These are phyloP conservation scores for Sebastes jordani DNA, from an alignment of 2,797 vertebrate genomes.

Conservation along the genomic window DNA sequence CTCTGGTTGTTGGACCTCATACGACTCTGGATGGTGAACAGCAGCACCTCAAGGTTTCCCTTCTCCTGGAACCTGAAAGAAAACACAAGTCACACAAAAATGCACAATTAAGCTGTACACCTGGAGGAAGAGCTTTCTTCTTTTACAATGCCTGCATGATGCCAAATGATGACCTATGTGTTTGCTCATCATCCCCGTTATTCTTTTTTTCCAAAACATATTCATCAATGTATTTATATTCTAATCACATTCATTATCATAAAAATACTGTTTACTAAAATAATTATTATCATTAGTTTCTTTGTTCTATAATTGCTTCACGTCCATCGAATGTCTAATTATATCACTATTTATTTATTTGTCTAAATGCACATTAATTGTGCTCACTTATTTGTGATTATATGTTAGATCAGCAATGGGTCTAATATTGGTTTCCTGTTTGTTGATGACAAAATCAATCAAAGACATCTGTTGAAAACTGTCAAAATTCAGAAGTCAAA, in stretches of 20 bases:
- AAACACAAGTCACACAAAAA: not conserved
- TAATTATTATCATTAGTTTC: not conserved
- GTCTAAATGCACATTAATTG: not conserved
- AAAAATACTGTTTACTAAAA: no score
- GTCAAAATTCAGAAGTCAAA: not conserved
- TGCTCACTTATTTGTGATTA: not conserved
- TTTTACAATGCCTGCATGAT: not conserved
- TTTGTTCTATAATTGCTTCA: not conserved
- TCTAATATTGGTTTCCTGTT: not conserved
- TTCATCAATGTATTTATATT: not conserved
- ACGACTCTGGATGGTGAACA: constrained; percentile 97
- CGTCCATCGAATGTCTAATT: not conserved
- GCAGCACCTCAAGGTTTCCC: constrained; percentile 94
- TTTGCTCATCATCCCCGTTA: no score
- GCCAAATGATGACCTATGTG: not conserved
- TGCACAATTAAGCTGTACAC: not conserved
- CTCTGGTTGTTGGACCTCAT: constrained; percentile 99
- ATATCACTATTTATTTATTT: not conserved
- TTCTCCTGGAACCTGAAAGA: constrained; percentile 94
- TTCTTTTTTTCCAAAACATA: not conserved
- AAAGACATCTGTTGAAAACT: not conserved
- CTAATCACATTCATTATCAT: not conserved
- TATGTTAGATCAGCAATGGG: not conserved
- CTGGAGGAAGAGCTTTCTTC: not conserved
- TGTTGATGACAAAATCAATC: not conserved